These are phyloP conservation scores for Diachasma alloeum DNA, from an alignment of 1,140 invertebrate species.

Conservation along the genomic window DNA sequence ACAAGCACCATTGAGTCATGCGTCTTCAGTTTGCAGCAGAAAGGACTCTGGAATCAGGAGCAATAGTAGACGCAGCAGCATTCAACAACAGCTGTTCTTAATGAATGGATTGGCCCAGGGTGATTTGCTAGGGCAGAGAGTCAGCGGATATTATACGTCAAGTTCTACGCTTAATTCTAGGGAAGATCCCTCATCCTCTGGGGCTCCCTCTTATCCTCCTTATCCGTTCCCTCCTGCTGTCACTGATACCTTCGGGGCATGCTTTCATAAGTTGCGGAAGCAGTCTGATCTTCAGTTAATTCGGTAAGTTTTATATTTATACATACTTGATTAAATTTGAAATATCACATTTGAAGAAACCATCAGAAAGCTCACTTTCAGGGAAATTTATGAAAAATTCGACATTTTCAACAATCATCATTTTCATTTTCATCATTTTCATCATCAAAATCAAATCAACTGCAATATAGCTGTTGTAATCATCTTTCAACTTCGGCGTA, in stretches of 20 bases:
- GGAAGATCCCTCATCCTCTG: constrained; percentile 57
- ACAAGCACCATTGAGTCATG: constrained; percentile 75
- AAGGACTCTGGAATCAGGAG: constrained; percentile 89
- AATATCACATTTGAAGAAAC: too few relatives aligned
- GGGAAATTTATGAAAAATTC: too few relatives aligned
- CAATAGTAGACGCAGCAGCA: constrained; percentile 83
- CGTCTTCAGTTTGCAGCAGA: constrained; percentile 79
- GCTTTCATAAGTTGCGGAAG: constrained; percentile 82
- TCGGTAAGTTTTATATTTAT: constrained; percentile 56
- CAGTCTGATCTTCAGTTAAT: constrained; percentile 88
- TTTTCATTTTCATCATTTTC: too few relatives aligned
- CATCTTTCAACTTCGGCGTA: too few relatives aligned
- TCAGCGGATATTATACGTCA: constrained; percentile 88
- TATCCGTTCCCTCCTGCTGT: constrained; percentile 62
- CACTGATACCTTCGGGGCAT: constrained; percentile 69
- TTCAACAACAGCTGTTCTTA: constrained; percentile 79
- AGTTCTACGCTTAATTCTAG: constrained; percentile 72
- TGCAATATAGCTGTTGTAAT: too few relatives aligned
- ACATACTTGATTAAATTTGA: too few relatives aligned
- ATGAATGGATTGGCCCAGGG: constrained; percentile 77
- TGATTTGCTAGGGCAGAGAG: constrained; percentile 79
- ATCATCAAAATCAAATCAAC: too few relatives aligned
- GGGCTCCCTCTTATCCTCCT: constrained; percentile 41
- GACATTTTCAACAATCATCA: too few relatives aligned
- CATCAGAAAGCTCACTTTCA: too few relatives aligned